A percentile compares a stretch with the other conserved stretches of the same genome.
Conservation (phyloP, 2,797 vertebrate species). For the Galaxias olidus region DNA sequence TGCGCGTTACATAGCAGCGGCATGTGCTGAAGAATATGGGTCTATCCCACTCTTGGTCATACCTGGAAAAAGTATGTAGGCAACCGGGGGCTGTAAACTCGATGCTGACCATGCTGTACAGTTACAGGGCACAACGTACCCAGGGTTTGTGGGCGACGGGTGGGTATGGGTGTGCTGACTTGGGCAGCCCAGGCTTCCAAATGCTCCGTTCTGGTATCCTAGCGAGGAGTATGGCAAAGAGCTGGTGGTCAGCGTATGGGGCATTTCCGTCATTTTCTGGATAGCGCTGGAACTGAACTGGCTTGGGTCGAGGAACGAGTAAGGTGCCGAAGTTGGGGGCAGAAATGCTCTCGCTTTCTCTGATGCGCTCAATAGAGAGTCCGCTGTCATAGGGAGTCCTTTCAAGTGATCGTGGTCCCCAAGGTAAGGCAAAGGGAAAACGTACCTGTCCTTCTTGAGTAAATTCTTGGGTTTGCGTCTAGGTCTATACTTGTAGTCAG, state of each 20-base stretch:
- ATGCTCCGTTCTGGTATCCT: conserved; percentile 98
- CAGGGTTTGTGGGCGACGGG: conserved; percentile 98
- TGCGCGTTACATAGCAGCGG: conserved; percentile 90
- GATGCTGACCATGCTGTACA: conserved; percentile 97
- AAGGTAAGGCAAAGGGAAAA: conserved; percentile 98
- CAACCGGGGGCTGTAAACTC: conserved; percentile 98
- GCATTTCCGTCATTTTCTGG: conserved; percentile 99
- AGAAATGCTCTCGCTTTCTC: conserved; percentile 95
- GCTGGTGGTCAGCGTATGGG: conserved; percentile 91
- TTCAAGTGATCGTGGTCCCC: conserved; percentile 96
- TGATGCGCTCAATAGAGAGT: conserved; percentile 86
- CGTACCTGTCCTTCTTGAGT: conserved; percentile 95
- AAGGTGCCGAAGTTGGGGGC: conserved; percentile 89
- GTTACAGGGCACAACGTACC: conserved; percentile 98
- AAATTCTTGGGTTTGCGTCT: conserved; percentile 91
- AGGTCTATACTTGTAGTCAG: conserved; percentile 91
- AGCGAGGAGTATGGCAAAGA: conserved; percentile 94
- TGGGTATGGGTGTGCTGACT: conserved; percentile 99
- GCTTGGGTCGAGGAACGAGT: conserved; percentile 96
- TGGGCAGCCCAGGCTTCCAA: conserved; percentile 92
- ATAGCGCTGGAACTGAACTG: conserved; percentile 96
- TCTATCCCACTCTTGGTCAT: conserved; percentile 99
- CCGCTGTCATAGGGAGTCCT: conserved; percentile 90
- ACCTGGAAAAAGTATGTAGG: conserved; percentile 99
- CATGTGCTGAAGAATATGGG: conserved; percentile 95